These are phyloP conservation scores for Drosophila anomelani DNA, from an alignment of 2,888 invertebrate genomes.

Conservation along the genomic window DNA sequence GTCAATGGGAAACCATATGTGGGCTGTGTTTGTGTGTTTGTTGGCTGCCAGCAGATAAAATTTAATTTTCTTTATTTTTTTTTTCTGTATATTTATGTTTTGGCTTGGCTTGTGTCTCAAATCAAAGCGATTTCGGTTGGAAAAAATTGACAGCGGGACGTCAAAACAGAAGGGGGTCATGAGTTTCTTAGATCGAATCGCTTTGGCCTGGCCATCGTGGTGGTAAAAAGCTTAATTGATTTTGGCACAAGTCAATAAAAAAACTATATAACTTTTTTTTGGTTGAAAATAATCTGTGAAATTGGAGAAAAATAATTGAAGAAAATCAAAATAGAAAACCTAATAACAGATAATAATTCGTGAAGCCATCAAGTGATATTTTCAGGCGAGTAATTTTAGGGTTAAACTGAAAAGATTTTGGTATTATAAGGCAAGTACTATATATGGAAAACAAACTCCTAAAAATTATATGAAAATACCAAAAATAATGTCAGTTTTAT, in stretches of 20 bases:
- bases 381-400: conserved; percentile 2
- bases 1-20: conserved; percentile 43
- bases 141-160: conserved; percentile 63
- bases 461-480: not conserved
- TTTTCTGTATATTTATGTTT: conserved; percentile 13
- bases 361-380: conserved; percentile 5
- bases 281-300: conserved; percentile 58
- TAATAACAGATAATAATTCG: conserved; percentile 6
- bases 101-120: conserved; percentile 73
- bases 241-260: conserved; percentile 68
- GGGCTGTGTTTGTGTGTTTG: conserved; percentile 20
- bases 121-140: conserved; percentile 66
- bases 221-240: conserved; percentile 60
- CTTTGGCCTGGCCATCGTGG: conserved; percentile 1
- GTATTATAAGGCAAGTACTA: not conserved
- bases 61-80: conserved; percentile 32
- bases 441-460: not conserved
- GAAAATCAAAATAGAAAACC: conserved; percentile 4
- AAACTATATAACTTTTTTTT: conserved; percentile 6
- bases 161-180: conserved; percentile 44
- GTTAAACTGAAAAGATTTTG: not conserved
- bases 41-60: conserved; percentile 59
- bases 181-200: conserved; percentile 46
- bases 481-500: not conserved
- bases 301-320: conserved; percentile 47